Percentiles rank a stretch among this genome's conserved stretches.
These are phyloP conservation scores for Xestia xanthographa DNA, from an alignment of 2,888 invertebrate genomes.

Conservation along the genomic window DNA sequence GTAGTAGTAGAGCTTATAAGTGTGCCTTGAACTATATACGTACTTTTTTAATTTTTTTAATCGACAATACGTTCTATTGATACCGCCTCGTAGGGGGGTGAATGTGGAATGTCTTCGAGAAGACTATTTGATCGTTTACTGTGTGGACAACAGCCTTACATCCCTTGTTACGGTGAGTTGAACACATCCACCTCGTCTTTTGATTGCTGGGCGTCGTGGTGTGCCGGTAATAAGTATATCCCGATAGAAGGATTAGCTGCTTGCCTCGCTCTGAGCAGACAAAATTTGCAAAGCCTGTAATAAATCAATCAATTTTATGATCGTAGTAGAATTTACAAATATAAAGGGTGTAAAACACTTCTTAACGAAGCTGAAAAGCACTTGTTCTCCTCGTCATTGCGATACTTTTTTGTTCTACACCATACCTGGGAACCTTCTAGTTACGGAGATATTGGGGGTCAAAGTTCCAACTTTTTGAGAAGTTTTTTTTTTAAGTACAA, in stretches of 20 bases:
- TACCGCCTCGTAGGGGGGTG: not conserved
- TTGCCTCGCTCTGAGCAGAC: slow-evolving; percentile 12
- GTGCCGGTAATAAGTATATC: not conserved
- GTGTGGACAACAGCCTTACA: not conserved
- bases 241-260: not conserved
- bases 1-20: not conserved
- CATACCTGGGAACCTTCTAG: too few relatives aligned
- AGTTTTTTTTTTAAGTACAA: too few relatives aligned
- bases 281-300: slow-evolving; percentile 10
- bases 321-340: not conserved
- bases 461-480: too few relatives aligned
- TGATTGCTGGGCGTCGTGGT: not conserved
- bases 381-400: too few relatives aligned
- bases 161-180: slow-evolving; percentile 24
- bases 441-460: too few relatives aligned
- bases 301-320: not conserved
- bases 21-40: not conserved
- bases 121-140: not conserved
- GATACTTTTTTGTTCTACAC: too few relatives aligned
- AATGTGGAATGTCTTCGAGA: not conserved
- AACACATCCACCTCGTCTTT: slow-evolving; percentile 24
- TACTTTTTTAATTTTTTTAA: not conserved
- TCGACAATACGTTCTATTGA: not conserved
- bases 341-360: too few relatives aligned
- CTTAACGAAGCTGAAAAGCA: too few relatives aligned